Percentiles rank a stretch among this genome's conserved stretches.
Conservation (phyloP, 2,113 vertebrate genomes). For the Catagonus wagneri region DNA sequence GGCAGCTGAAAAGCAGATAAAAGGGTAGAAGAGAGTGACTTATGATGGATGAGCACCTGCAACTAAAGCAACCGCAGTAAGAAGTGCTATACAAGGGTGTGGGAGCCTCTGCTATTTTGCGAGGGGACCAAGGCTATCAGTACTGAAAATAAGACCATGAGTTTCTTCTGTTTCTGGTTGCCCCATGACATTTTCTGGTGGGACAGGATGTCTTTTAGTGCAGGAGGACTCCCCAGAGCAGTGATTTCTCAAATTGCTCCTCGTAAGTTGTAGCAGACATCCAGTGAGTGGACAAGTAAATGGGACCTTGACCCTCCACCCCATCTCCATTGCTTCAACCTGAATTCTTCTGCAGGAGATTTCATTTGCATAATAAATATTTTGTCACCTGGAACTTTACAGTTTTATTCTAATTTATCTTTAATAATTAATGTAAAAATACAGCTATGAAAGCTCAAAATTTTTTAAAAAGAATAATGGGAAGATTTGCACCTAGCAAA, state of each 20-base stretch:
- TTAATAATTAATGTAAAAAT: conserved; percentile 5
- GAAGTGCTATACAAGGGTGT: neutral
- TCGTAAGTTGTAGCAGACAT: neutral
- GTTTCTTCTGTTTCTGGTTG: neutral
- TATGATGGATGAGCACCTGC: neutral
- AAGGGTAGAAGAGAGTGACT: neutral
- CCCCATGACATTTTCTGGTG: neutral
- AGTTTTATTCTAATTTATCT: conserved; percentile 16
- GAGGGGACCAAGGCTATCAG: neutral
- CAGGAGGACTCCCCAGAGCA: neutral
- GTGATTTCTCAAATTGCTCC: neutral
- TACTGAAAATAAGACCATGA: neutral
- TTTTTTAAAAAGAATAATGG: neutral
- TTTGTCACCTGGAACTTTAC: neutral
- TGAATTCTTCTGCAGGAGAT: neutral
- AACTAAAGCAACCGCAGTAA: neutral
- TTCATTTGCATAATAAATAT: neutral
- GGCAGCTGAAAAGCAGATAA: conserved; percentile 36
- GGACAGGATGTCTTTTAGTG: neutral
- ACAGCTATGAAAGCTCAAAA: neutral
- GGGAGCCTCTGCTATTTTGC: neutral
- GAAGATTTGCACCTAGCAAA: neutral
- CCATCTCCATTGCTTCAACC: neutral
- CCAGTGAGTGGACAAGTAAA: neutral
- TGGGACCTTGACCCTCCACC: neutral